Base-by-base conservation (phyloP, 2,888 invertebrate genomes). In the Amorpha juglandis region DNA sequence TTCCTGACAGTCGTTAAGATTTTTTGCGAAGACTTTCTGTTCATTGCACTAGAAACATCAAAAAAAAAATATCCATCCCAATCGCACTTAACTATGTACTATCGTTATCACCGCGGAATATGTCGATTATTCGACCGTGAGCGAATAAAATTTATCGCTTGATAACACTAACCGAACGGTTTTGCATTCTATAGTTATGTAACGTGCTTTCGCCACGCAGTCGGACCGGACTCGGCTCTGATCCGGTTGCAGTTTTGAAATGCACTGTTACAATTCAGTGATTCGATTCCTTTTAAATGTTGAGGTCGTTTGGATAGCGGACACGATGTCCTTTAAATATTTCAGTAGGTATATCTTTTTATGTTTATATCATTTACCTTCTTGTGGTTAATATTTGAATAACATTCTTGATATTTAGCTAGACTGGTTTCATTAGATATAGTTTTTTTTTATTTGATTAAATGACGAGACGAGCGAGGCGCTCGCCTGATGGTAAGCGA, bases 91-190 rank as follows among this genome's bases (percentile, higher is more conserved):
- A 35, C 78, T 79, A 78, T 82, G 79, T 75, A 45, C 45, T 45
- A 71, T 66, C 72, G 80, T 84, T 88, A 87, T 86, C 87, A 79
- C 71, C 65, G 73, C 76, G 76, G 75, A 79, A 79, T 79, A 81
- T 84, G 76, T 82, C 78, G 85, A 87, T 84, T 85, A 84, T 82
- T 83, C 78, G 83, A 79, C 83, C 84, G 84, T 84, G 79, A 82
- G 84, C 82, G 83, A 82, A 84, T 84, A 84, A 82, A 86, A 86
- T 82, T 83, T 88, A 88, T 88, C 86, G 83, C 69, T 71, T 78
- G 87, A 88, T 88, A 88, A 84, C 77, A 74, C 78, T 80, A 74
- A 77, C 73, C 76, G 72, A 76, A 75, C 70, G 71, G 74, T 80
- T 79, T 38, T 81, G 78, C 79, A 74, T 78, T 74, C 75, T 70